Conservation (phyloP, 2,113 vertebrate genomes). For the Atherinomorus stipes region DNA sequence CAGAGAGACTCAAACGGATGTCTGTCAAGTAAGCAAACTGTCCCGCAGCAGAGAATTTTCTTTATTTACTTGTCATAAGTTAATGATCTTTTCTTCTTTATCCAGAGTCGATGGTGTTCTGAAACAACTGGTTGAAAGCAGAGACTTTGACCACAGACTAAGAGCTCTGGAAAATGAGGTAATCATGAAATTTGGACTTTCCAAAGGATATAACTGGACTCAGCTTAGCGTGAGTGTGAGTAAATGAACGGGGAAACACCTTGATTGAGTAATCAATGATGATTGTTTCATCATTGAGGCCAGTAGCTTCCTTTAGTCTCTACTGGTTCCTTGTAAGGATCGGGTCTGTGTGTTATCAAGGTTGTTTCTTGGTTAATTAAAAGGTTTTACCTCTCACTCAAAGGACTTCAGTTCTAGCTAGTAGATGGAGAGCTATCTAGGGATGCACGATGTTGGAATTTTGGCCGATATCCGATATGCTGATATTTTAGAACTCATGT, state of each 20-base stretch:
- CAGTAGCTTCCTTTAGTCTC: neutral
- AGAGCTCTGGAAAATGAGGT: conserved; percentile 80
- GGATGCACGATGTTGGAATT: no score
- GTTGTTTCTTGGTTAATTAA: no score
- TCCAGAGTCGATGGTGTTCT: conserved; percentile 83
- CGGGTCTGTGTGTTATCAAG: no score
- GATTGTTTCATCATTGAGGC: neutral
- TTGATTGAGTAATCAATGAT: neutral
- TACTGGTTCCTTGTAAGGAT: no score
- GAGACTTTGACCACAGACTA: conserved; percentile 58
- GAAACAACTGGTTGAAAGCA: conserved; percentile 72
- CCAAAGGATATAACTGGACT: no score
- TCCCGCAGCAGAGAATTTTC: neutral
- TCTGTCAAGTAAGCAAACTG: conserved; percentile 84
- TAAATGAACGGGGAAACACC: neutral
- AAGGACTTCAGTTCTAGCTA: no score
- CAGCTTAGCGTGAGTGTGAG: neutral
- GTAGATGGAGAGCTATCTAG: no score
- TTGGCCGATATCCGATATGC: no score
- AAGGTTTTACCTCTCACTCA: no score
- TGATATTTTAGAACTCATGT: no score
- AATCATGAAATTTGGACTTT: neutral
- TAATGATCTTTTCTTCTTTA: neutral
- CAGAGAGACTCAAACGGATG: conserved; percentile 87
- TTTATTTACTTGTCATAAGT: neutral